Evolutionary conservation across 2,113 vertebrate genomes (phyloP), one percentile per base, ranked within the genome.

Genomic region (Gallinago media): DNA sequence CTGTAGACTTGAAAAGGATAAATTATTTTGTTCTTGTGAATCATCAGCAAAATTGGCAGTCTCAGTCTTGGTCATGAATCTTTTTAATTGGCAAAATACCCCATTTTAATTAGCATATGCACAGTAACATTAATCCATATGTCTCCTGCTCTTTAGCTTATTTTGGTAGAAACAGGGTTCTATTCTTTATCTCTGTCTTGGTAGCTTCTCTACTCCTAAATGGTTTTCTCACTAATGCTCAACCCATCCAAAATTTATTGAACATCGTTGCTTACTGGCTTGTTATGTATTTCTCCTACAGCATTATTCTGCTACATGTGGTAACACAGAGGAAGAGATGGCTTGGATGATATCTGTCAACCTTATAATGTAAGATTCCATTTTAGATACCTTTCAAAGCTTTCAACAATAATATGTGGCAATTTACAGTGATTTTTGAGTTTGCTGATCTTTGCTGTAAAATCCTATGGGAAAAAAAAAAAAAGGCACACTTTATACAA

Each of bases 371-470:
- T 88, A 88, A 83, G 59, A 94, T 70, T 67, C 32, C 46, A 92
- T 54, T 92, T 87, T 67, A 95, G 70, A 94, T 89, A 76, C 44
- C 73, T 93, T 85, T 94, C 68, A 94, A 86, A 66, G 82, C 56
- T 88, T 72, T 67, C 15, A 88, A 87, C 66, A 96, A 96, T 85
- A 94, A 12, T 34, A 92, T 92, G 59, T 67, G 29, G 47, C 66
- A 93, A 72, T 92, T 96, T 93, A 42, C 47, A 91, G n/a, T 85
- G 73, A 82, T 85, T 94, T 96, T 94, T 96, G 56, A 93, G 82
- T 91, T 95, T 96, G n/a, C 13, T 70, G 36, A 76, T 89, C 54
- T 95, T 95, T 95, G 65, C 58, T 94, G n/a, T 84, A 89, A 91
- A 31, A 85, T 94, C 23, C 42, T 77, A 80, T 50, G 22, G 11